Base-by-base conservation (phyloP, 2,888 invertebrate species). In the Allacma fusca region DNA sequence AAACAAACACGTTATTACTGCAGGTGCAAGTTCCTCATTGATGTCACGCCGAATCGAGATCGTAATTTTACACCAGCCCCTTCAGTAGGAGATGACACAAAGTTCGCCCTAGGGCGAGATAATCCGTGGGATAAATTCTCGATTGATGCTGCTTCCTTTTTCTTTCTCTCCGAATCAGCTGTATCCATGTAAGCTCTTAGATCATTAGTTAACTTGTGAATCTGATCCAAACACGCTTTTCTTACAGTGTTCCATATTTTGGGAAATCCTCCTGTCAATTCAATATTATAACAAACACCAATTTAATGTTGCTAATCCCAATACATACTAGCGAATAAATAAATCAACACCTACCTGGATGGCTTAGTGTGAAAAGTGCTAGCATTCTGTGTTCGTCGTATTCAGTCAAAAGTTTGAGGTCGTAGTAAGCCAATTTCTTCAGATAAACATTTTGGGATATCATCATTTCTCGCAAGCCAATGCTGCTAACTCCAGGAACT, bases 361-460 rank as follows among this genome's bases (percentile, higher is more conserved):
- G 77, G 34, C 77, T 77, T 44, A 77, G 29, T 21, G 71, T 67
- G 44, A 77, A 77, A 13, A 77, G 44, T 1, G 43, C 29, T 23
- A 43, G 26, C 65, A 71, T 71, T 57, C 72, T 40, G 26, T 71
- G 23, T 21, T 64, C 65, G 13, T 77, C 77, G 28, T 62, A 77
- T 43, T 77, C 77, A 21, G 77, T 71, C 24, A 77, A 44, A 16
- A 77, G 71, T 29, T 77, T 77, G 26, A 77, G 29, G 34, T 77
- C 77, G 26, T 72, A 77, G 28, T 64, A 77, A 1, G 77, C 77
- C 16, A 77, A 21, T 65, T 71, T 71, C n/a, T 71, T 57, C 28
- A 77, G 21, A 24, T 77, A 77, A n/a, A 21, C 28, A 65, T 64
- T 23, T 28, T 19, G 44, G 7, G 77, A 77, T 19, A 43, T 21